Evolutionary conservation across 2,888 invertebrate genomes (phyloP).

Genomic region (Gryllus longicercus): DNA sequence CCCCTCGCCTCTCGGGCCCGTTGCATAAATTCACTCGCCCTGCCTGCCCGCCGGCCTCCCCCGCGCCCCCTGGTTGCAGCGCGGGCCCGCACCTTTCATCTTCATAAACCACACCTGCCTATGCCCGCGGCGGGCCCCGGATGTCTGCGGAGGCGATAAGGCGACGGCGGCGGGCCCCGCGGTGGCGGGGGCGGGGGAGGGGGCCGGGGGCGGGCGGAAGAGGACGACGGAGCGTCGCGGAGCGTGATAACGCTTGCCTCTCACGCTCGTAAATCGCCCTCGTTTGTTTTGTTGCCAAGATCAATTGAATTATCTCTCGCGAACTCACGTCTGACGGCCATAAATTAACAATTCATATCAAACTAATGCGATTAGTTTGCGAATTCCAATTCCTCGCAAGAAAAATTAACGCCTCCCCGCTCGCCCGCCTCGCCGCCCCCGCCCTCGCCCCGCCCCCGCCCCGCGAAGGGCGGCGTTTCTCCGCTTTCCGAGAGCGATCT

Average conservation of each 20-base stretch:
- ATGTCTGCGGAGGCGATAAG: slow-evolving; percentile 3
- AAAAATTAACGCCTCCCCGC: not conserved
- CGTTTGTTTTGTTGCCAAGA: slow-evolving; percentile 17
- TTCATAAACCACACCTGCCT: slow-evolving; percentile 17
- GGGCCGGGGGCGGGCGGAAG: not conserved
- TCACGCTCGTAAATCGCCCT: slow-evolving; percentile 1
- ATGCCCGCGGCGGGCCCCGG: not conserved
- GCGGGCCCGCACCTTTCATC: not conserved
- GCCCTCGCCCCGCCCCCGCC: too few species aligned
- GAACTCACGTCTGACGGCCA: slow-evolving; percentile 17
- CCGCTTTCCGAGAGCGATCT: too few species aligned
- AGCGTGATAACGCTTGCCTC: not conserved
- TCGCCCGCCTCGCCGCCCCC: not conserved
- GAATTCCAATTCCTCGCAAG: slow-evolving; percentile 17
- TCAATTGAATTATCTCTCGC: slow-evolving; percentile 17
- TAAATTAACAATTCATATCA: slow-evolving; percentile 17
- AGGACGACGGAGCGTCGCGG: not conserved
- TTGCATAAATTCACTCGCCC: not conserved
- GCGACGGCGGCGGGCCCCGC: not conserved
- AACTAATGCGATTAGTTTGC: slow-evolving; percentile 17
- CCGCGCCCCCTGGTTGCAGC: not conserved
- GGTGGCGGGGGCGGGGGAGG: not conserved
- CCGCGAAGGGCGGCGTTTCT: too few species aligned
- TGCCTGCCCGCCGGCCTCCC: not conserved
- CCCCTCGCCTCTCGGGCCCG: not conserved